Evolutionary conservation across 2,888 invertebrate species (phyloP), one percentile per base, ranked within the genome.

Genomic region (Micoletzkya japonica): DNA sequence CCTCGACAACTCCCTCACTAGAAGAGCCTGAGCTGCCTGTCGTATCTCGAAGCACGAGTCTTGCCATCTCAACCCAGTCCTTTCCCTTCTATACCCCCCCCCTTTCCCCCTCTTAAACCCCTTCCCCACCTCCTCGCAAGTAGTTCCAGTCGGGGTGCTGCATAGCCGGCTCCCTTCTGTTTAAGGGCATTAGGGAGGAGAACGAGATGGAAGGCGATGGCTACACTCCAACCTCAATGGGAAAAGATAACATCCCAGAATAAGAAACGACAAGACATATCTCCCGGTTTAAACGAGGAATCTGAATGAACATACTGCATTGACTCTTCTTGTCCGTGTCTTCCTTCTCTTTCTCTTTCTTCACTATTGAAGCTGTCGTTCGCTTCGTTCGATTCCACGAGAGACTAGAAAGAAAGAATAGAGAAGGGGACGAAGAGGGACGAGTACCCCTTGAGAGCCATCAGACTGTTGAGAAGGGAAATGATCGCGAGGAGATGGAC

Each of bases 141-240:
- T 91, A 95, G 93, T 87, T 98, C 97, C 4, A 98, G 93, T 87
- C 94, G 93, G 0, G 96, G 95, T n/a, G 94, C 90, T 86, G 95
- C 93, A 87, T 93, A 95, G 73, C 90, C 90, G 57, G 74, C 73
- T 44, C 91, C 91, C 83, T 88, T 71, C 0, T 91, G 90, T 52
- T 76, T 74, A 10, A 95, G 92, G 86, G 94, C 93, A 82, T 97
- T 96, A 0, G 97, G 96, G 72, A 98, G 88, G 59, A 96, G 89
- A 34, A 97, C 94, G 84, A 96, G 96, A 87, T 98, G 97, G 60
- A 97, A 89, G 0, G 97, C 95, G 0, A 97, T 95, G 69, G 97
- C 88, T 28, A 95, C 89, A 32, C 94, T 95, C 97, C 98, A 98
- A 76, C 95, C 95, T 86, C 95, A 94, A 87, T 95, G 95, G n/a